Base-by-base conservation (phyloP, 2,797 vertebrate species). In the Pachyuromys duprasi region DNA sequence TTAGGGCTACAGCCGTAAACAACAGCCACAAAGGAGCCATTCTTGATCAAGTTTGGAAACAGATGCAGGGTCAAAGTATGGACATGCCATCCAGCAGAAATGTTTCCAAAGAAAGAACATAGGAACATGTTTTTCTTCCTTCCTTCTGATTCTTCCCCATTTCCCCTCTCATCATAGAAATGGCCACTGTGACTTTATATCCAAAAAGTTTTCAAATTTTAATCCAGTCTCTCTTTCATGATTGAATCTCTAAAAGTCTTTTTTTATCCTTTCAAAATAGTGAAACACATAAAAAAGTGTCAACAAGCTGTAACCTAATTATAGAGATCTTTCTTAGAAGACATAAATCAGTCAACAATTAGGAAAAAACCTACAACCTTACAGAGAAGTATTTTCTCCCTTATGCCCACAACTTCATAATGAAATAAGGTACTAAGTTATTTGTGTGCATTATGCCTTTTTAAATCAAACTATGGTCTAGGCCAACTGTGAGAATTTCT, bases 261-360 rank as follows among this genome's bases (percentile, higher is more conserved):
- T 57, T 31, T 36, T 84, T 86, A 72, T 83, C 36, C 33, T 31
- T 81, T 93, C 81, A 95, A 95, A 93, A 74, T 20, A 86, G 55
- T 45, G 92, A 86, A 89, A 92, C 8, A 88, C 7, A 70, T 18
- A 67, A 45, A 86, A 55, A 53, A 20, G 1, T 62, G 20, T 20
- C 55, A 86, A 80, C 1, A 86, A 84, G 11, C 78, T 76, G 69
- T 60, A 83, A 79, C 14, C n/a, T 72, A 86, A 75, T 67, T 17
- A 42, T 2, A 70, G 80, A 70, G 74, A 78, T 91, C 90, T 92
- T 90, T 36, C 78, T 83, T 67, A 42, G 17, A 96, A 90, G 92
- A 93, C 31, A 93, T 2, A 91, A 76, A 92, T 88, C 49, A 92
- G 67, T 28, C 57, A 78, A 60, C 13, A 86, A 53, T 63, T 79